phyloP scores from a whole-genome alignment of 2,113 vertebrate species.

The Sialia sialis region DNA sequence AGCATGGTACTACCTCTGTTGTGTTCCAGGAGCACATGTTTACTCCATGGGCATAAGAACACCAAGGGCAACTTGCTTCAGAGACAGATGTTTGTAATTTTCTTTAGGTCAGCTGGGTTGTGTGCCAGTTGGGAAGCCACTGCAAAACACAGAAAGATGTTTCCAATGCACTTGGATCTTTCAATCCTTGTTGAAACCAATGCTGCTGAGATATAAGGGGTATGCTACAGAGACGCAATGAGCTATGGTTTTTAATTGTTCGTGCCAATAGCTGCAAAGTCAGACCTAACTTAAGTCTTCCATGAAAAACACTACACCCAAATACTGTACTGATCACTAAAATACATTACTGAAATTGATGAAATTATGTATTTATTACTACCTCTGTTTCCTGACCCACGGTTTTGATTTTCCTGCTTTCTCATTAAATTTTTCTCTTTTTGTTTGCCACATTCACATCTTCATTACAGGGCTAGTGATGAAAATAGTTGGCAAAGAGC shows the following conservation, averaged over 20 bases:
- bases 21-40: not conserved
- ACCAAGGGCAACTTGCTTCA: not conserved
- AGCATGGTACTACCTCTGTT: not conserved
- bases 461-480: not conserved
- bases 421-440: not conserved
- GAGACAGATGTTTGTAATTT: not conserved
- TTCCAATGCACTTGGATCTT: not conserved
- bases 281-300: not conserved
- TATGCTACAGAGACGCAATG: not conserved
- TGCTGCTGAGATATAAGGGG: not conserved
- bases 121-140: not conserved
- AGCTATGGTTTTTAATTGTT: not conserved
- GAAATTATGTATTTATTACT: not conserved
- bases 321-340: not conserved
- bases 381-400: not conserved
- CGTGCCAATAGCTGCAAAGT: not conserved
- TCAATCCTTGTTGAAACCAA: not conserved
- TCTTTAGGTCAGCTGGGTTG: not conserved
- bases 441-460: not conserved
- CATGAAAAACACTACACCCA: not conserved
- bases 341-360: not conserved
- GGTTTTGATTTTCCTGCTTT: not conserved
- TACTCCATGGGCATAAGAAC: not conserved
- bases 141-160: not conserved
- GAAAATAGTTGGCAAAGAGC: not conserved